phyloP scores from a whole-genome alignment of 92 coral and sea anemone genomes.

The Meandrina meandrites region DNA sequence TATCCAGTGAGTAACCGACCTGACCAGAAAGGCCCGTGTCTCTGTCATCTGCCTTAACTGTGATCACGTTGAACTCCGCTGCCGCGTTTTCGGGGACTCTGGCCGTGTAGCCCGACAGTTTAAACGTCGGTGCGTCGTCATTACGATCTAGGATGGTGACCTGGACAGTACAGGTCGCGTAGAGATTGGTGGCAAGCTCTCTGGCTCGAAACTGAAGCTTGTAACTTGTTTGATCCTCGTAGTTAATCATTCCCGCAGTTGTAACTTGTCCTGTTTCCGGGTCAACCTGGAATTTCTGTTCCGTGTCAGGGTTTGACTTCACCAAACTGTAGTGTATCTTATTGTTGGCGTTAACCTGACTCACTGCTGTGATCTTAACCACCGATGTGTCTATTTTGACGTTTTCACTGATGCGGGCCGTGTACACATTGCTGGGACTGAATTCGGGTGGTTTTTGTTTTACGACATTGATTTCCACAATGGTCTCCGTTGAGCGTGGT shows the following conservation, averaged over 20 bases:
- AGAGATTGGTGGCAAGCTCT: constrained; percentile 57
- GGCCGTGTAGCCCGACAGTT: constrained; percentile 79
- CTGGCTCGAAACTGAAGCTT: constrained; percentile 80
- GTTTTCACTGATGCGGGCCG: constrained; percentile 55
- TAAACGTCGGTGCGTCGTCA: constrained; percentile 88
- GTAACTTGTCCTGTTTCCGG: constrained; percentile 66
- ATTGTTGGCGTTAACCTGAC: constrained; percentile 25
- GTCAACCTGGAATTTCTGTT: constrained; percentile 71
- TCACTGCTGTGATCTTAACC: constrained; percentile 48
- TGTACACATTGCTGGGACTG: constrained; percentile 24
- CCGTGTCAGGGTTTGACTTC: constrained; percentile 62
- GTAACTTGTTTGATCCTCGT: constrained; percentile 60
- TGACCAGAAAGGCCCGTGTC: constrained; percentile 63
- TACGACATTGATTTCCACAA: constrained; percentile 75
- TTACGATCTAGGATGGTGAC: constrained; percentile 72
- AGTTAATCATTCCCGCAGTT: constrained; percentile 76
- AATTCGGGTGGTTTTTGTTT: constrained; percentile 62
- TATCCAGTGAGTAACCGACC: constrained; percentile 46
- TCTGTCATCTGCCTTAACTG: constrained; percentile 81
- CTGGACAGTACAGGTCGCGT: constrained; percentile 68
- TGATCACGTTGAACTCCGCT: constrained; percentile 58
- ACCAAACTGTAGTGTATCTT: constrained; percentile 69
- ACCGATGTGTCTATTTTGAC: constrained; percentile 31
- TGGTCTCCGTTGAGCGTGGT: constrained; percentile 56
- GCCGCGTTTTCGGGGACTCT: constrained; percentile 85